These are phyloP conservation scores for Gobiocypris rarus DNA, from an alignment of 2,113 vertebrate species.

Conservation along the genomic window DNA sequence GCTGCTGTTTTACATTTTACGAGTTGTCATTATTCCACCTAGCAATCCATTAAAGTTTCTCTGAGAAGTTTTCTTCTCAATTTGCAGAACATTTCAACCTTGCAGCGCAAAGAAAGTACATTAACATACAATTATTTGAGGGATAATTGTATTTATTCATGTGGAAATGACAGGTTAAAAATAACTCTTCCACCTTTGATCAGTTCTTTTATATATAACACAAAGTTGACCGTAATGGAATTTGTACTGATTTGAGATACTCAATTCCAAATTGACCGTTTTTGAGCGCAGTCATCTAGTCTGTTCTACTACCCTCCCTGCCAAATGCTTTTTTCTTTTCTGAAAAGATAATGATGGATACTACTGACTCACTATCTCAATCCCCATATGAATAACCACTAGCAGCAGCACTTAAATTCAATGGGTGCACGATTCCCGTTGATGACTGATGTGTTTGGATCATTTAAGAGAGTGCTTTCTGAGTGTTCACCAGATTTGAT, in stretches of 20 bases:
- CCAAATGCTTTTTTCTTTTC: constrained; percentile 42
- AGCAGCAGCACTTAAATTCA: constrained; percentile 42
- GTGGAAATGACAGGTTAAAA: constrained; percentile 39
- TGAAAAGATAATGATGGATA: constrained; percentile 59
- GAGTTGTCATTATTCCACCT: constrained; percentile 20
- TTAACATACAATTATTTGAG: constrained; percentile 13
- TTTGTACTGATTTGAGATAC: constrained; percentile 21
- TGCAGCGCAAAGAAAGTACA: neutral
- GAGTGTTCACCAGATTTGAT: constrained; percentile 43
- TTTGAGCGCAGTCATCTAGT: constrained; percentile 42
- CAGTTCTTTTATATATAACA: constrained; percentile 33
- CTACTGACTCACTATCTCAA: constrained; percentile 53
- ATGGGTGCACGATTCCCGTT: constrained; percentile 38
- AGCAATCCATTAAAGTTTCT: constrained; percentile 23
- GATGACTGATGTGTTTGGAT: constrained; percentile 53
- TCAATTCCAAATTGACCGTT: constrained; percentile 47
- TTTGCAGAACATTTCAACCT: neutral
- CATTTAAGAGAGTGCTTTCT: constrained; percentile 51
- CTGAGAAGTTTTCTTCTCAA: constrained; percentile 16
- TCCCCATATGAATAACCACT: constrained; percentile 50
- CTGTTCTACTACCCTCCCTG: constrained; percentile 17
- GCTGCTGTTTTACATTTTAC: constrained; percentile 30
- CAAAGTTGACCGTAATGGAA: constrained; percentile 7
- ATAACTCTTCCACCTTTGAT: constrained; percentile 22
- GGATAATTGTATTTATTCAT: constrained; percentile 44